Evolutionary conservation across 2,113 vertebrate genomes (phyloP), one percentile per base, ranked within the genome.

Genomic region (Hymenochirus boettgeri): DNA sequence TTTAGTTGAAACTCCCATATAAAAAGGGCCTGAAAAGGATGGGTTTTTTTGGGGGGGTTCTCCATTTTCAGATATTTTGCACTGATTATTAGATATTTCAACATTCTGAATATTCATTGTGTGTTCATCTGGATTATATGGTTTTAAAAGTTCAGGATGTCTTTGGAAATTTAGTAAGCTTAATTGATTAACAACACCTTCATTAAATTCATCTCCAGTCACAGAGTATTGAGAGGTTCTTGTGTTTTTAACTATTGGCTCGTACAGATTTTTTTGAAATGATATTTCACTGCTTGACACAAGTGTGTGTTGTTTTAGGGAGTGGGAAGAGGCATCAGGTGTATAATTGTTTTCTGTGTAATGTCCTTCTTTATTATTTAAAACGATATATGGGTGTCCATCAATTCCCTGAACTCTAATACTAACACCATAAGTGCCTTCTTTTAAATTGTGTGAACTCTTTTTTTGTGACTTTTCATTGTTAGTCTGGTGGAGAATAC

Each of bases 381-480:
- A 86, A 35, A 99, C 94, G 7, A 99, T 93, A 54, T 96, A 99
- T 1, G 96, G 95, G 73, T 99, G 96, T 24, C 96, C 96, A 57
- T 92, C 94, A 1, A 98, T 98, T 17, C 96, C 96, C 76, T 97
- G 95, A 19, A 99, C 95, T 55, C 95, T 86, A 73, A 99, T 97
- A 73, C 94, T 97, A 75, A 99, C 94, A 24, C 96, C 96, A 0
- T 99, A 99, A 70, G 89, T 85, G 8, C 96, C 91, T 0, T 57
- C 57, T 76, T 85, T 90, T 25, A 84, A 79, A 63, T 72, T 82
- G 1, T 82, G 85, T 2, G 70, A 67, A 65, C 74, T 86, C 70
- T 71, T 19, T 46, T 74, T 83, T 6, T 74, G 73, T 64, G 59
- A 51, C 2, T 77, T 81, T 1, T 83, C 83, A 33, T 72, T 81